phyloP scores from a whole-genome alignment of 2,888 invertebrate genomes.

The Caenorhabditis sp. region DNA sequence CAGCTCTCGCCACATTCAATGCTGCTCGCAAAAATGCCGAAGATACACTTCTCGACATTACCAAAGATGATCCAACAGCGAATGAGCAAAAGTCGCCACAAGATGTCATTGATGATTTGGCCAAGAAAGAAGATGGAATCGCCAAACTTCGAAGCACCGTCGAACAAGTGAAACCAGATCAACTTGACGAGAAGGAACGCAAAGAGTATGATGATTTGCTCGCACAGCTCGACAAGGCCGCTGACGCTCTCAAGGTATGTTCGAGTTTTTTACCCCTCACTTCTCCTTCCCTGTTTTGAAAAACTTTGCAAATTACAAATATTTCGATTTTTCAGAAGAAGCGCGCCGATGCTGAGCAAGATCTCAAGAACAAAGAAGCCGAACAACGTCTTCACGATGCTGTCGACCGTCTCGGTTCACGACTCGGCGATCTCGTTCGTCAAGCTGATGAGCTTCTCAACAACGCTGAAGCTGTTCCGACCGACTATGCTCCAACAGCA shows the following conservation, averaged over 20 bases:
- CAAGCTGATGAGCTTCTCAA: conserved; percentile 30
- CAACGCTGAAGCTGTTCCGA: conserved; percentile 41
- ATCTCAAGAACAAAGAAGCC: conserved; percentile 20
- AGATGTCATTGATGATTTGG: conserved; percentile 21
- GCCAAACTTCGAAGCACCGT: conserved; percentile 19
- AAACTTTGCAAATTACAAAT: too few relatives aligned
- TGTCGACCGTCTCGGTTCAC: conserved; percentile 17
- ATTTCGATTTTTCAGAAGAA: conserved; percentile 21
- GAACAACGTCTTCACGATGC: conserved; percentile 26
- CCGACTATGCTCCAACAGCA: conserved; percentile 29
- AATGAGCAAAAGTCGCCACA: conserved; percentile 9
- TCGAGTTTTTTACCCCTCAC: not conserved
- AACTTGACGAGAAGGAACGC: conserved; percentile 31
- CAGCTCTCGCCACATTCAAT: conserved; percentile 47
- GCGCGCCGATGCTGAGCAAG: conserved; percentile 32
- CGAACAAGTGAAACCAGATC: conserved; percentile 9
- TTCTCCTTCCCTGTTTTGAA: not conserved
- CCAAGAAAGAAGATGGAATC: conserved; percentile 18
- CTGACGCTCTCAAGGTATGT: conserved; percentile 29
- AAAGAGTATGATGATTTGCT: conserved; percentile 36
- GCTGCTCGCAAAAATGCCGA: conserved; percentile 44
- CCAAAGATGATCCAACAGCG: conserved; percentile 4
- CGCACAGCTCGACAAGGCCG: conserved; percentile 33
- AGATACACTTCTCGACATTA: conserved; percentile 34
- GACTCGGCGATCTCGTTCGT: conserved; percentile 29